A percentile compares a stretch with the other conserved stretches of the same genome.
These are phyloP conservation scores for Cylindroiulus punctatus DNA, from an alignment of 2,888 invertebrate genomes.

Conservation along the genomic window DNA sequence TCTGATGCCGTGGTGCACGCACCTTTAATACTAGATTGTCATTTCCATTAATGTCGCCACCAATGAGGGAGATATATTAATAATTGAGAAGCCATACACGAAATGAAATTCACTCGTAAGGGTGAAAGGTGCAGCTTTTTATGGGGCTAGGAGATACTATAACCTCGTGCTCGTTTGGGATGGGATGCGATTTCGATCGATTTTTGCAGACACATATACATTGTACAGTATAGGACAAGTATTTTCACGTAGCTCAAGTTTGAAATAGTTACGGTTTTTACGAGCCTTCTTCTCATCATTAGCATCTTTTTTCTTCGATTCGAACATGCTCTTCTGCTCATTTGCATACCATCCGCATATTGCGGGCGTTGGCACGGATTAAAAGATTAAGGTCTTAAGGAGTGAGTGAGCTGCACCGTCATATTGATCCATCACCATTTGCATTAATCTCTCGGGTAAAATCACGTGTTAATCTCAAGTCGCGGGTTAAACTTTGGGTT, in stretches of 20 bases:
- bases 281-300: background rate
- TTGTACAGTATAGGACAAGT: background rate
- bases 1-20: background rate
- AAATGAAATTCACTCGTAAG: background rate
- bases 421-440: slow-evolving; percentile 24
- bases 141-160: background rate
- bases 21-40: background rate
- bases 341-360: background rate
- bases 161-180: background rate
- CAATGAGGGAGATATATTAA: slow-evolving; percentile 16
- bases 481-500: background rate
- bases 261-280: background rate
- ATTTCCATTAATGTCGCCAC: background rate
- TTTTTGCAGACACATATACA: background rate
- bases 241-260: background rate
- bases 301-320: background rate
- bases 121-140: background rate
- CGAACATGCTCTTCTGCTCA: background rate
- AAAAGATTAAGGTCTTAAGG: slow-evolving; percentile 9
- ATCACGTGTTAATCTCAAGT: background rate
- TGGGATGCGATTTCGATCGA: background rate
- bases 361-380: background rate
- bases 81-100: background rate
- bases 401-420: background rate
- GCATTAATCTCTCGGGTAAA: background rate